These are phyloP conservation scores for Aspiorhynchus laticeps DNA, from an alignment of 2,113 vertebrate genomes.

Conservation along the genomic window DNA sequence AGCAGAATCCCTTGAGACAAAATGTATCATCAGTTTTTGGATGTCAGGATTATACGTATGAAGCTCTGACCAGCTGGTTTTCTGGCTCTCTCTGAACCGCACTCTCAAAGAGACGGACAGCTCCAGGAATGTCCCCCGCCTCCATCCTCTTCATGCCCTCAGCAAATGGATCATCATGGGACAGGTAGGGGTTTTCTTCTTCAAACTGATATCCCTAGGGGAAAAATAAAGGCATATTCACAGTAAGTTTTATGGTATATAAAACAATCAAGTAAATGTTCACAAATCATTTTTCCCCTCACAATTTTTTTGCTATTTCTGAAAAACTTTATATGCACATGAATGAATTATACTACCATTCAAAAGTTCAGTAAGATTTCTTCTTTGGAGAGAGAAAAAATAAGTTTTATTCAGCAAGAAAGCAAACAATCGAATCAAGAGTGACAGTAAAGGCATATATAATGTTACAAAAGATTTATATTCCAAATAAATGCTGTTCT, in stretches of 20 bases:
- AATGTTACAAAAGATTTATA: too few species aligned
- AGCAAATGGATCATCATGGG: constrained; percentile 88
- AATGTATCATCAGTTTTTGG: neutral
- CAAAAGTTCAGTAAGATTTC: neutral
- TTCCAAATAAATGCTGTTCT: too few species aligned
- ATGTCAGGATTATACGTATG: neutral
- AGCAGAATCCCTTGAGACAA: neutral
- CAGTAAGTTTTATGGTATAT: neutral
- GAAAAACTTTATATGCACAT: neutral
- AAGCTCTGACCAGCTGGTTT: constrained; percentile 88
- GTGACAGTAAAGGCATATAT: too few species aligned
- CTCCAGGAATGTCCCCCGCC: constrained; percentile 93
- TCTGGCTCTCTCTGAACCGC: constrained; percentile 90
- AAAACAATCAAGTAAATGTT: neutral
- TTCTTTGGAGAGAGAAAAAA: too few species aligned
- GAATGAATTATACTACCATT: neutral
- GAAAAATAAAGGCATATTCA: neutral
- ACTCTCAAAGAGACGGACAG: constrained; percentile 92
- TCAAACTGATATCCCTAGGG: constrained; percentile 94
- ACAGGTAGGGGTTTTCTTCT: constrained; percentile 92
- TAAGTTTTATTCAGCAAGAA: too few species aligned
- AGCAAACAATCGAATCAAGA: too few species aligned
- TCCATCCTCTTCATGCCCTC: constrained; percentile 87
- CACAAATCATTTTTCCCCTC: neutral
- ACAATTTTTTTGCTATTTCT: neutral